Evolutionary conservation across 2,888 invertebrate genomes (phyloP).

Genomic region (Lithophane socia): DNA sequence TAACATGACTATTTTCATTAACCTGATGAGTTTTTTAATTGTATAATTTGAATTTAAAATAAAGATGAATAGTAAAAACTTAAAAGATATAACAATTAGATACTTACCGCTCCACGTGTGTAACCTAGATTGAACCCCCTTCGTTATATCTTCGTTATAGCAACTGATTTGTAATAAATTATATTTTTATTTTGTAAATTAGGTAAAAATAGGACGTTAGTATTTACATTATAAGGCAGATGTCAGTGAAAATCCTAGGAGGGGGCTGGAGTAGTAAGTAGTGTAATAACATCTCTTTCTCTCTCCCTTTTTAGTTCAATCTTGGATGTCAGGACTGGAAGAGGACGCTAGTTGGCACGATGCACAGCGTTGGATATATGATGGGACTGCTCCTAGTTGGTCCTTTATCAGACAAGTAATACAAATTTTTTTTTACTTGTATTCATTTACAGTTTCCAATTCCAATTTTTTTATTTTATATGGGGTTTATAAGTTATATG

Average conservation of each 20-base stretch:
- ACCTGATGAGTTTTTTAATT: too few species aligned
- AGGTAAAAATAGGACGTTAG: neutral
- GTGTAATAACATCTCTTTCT: neutral
- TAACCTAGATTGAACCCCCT: neutral
- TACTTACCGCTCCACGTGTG: neutral
- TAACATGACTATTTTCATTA: neutral
- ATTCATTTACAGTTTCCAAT: neutral
- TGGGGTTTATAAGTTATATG: too few species aligned
- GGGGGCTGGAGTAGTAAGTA: neutral
- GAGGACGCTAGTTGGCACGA: constrained; percentile 83
- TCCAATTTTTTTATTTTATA: too few species aligned
- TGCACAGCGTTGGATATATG: constrained; percentile 89
- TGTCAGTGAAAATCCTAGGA: too few species aligned
- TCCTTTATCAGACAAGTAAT: constrained; percentile 61
- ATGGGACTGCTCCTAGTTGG: constrained; percentile 84
- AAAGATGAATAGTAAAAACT: too few species aligned
- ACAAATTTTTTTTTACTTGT: neutral
- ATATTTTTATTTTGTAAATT: neutral
- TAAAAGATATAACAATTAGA: too few species aligned
- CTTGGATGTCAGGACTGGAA: constrained; percentile 78
- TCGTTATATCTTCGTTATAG: too few species aligned
- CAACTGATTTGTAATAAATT: neutral
- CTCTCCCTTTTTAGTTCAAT: constrained; percentile 55
- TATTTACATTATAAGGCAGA: neutral
- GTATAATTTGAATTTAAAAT: too few species aligned